A percentile compares a stretch with the other conserved stretches of the same genome.
These are phyloP conservation scores for Podilymbus podiceps DNA, from an alignment of 2,113 vertebrate species.

Conservation along the genomic window DNA sequence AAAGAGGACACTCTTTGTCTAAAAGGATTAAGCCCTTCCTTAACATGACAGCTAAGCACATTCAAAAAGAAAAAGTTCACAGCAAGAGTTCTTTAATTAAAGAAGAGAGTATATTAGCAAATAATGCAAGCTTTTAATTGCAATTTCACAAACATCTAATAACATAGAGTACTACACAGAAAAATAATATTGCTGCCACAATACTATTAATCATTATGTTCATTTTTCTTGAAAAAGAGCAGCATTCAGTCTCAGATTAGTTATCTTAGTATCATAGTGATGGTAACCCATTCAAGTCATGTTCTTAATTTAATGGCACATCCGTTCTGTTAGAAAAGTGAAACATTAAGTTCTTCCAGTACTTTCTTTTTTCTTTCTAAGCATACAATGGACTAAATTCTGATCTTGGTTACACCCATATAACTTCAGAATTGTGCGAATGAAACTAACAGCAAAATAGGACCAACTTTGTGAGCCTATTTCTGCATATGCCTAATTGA, in stretches of 20 bases:
- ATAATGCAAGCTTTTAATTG: conserved; percentile 9
- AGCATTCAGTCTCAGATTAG: not conserved
- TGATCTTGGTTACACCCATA: not conserved
- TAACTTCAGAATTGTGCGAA: conserved; percentile 14
- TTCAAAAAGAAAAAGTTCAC: not conserved
- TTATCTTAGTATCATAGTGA: not conserved
- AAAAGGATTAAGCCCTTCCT: not conserved
- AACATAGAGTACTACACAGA: not conserved
- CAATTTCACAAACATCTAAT: conserved; percentile 33
- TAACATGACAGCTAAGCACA: not conserved
- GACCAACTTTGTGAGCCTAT: not conserved
- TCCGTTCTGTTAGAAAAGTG: not conserved
- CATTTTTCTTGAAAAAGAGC: not conserved
- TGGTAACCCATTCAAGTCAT: not conserved
- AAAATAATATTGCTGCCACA: not conserved
- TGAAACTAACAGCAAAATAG: not conserved
- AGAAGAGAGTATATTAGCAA: not conserved
- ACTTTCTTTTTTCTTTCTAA: conserved; percentile 7
- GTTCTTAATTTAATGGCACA: not conserved
- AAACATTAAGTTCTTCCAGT: not conserved
- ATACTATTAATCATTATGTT: not conserved
- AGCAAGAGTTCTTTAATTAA: not conserved
- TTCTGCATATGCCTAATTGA: conserved; percentile 12
- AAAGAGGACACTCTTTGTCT: not conserved
- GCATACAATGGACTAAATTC: conserved; percentile 16